Evolutionary conservation across 2,113 vertebrate species (phyloP).

Genomic region (Menidia beryllina): DNA sequence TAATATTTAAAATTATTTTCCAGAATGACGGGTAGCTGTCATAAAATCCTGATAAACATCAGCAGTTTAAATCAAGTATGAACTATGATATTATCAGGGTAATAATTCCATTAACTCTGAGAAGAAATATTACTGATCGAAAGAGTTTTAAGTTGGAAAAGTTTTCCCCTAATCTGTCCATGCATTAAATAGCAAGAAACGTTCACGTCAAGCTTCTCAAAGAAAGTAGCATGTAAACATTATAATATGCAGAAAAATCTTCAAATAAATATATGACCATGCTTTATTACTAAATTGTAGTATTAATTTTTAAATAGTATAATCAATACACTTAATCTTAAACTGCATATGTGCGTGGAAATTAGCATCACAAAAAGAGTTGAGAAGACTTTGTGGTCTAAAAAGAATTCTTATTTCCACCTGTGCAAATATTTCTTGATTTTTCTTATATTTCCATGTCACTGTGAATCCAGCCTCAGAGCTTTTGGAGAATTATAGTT

Average conservation of each 20-base stretch:
- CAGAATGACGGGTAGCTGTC: conserved; percentile 19
- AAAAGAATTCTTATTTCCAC: too few relatives aligned
- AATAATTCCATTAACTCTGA: conserved; percentile 18
- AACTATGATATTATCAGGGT: conserved; percentile 17
- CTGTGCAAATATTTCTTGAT: too few relatives aligned
- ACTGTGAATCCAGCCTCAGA: too few relatives aligned
- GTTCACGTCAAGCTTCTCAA: too few relatives aligned
- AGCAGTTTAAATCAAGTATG: neutral
- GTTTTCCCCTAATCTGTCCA: too few relatives aligned
- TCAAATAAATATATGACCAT: neutral
- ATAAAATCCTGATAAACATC: conserved; percentile 52
- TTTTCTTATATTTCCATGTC: neutral
- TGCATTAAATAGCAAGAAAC: too few relatives aligned
- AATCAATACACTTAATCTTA: neutral
- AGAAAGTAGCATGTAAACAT: neutral
- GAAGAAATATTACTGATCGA: neutral
- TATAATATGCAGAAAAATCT: neutral
- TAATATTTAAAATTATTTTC: conserved; percentile 28
- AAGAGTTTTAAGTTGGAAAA: too few relatives aligned
- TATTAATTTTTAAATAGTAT: neutral
- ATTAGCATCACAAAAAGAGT: neutral
- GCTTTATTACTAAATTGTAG: neutral
- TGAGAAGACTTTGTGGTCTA: too few relatives aligned
- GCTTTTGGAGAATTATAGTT: neutral
- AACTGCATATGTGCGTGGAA: neutral